Conservation (phyloP, 2,797 vertebrate species). For the Zalophus californianus region DNA sequence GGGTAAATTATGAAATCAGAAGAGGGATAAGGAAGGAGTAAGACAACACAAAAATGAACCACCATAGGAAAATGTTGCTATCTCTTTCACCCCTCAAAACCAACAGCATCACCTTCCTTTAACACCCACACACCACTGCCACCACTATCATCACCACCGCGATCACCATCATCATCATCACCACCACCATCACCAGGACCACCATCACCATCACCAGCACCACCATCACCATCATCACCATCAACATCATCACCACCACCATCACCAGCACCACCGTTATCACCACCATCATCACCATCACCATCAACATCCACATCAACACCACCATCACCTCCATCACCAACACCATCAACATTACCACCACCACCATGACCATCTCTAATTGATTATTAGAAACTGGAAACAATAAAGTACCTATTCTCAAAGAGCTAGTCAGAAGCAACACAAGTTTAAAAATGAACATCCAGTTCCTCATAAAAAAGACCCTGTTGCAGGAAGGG, state of each 20-base stretch:
- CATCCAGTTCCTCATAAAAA: neutral
- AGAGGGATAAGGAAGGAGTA: neutral
- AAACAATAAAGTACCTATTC: neutral
- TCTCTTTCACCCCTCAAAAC: neutral
- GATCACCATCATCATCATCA: neutral
- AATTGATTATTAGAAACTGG: neutral
- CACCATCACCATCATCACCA: fast-evolving
- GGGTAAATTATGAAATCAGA: neutral
- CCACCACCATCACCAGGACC: neutral
- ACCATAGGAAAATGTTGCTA: neutral
- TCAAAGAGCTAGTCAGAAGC: neutral
- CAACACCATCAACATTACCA: neutral
- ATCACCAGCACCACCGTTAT: neutral
- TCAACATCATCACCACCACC: neutral
- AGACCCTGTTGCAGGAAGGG: too few relatives aligned
- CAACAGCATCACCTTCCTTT: neutral
- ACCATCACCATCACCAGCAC: fast-evolving
- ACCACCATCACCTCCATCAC: neutral
- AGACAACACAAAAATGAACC: neutral
- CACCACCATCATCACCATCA: neutral
- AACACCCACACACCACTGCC: neutral
- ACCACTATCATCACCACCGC: neutral
- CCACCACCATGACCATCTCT: neutral
- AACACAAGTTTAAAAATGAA: neutral
- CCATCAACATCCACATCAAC: neutral